These are phyloP conservation scores for Syrmaticus mikado DNA, from an alignment of 2,113 vertebrate species.

Conservation along the genomic window DNA sequence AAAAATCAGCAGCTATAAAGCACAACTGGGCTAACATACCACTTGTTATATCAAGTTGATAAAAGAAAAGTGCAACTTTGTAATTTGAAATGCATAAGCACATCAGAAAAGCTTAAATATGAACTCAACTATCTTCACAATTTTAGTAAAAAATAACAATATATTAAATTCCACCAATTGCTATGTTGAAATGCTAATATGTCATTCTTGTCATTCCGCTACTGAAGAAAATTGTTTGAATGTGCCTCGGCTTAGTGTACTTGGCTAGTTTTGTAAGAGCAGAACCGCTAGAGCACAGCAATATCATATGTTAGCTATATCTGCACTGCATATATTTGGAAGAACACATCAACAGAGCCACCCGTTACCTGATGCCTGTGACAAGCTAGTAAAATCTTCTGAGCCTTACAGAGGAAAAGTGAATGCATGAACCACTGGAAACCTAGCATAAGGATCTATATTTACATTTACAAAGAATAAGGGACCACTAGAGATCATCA, in stretches of 20 bases:
- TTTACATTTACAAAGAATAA: background rate
- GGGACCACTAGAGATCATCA: background rate
- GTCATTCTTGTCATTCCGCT: background rate
- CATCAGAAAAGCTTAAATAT: background rate
- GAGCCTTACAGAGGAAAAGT: background rate
- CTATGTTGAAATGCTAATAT: background rate
- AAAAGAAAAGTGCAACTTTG: background rate
- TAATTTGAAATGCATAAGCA: background rate
- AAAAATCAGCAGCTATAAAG: background rate
- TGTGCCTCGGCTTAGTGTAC: background rate
- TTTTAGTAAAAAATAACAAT: slow-evolving; percentile 23
- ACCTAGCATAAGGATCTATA: background rate
- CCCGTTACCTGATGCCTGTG: slow-evolving; percentile 12
- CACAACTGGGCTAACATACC: background rate
- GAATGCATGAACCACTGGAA: background rate
- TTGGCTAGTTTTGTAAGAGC: slow-evolving; percentile 7
- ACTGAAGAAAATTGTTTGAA: background rate
- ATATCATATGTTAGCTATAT: background rate
- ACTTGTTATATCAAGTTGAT: background rate
- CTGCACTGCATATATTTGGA: background rate
- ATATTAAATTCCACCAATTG: background rate
- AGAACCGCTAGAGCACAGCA: background rate
- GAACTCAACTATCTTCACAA: background rate
- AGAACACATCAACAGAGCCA: background rate
- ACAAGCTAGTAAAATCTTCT: slow-evolving; percentile 24